Evolutionary conservation across 2,888 invertebrate genomes (phyloP).

Genomic region (Autographa pulchrina): DNA sequence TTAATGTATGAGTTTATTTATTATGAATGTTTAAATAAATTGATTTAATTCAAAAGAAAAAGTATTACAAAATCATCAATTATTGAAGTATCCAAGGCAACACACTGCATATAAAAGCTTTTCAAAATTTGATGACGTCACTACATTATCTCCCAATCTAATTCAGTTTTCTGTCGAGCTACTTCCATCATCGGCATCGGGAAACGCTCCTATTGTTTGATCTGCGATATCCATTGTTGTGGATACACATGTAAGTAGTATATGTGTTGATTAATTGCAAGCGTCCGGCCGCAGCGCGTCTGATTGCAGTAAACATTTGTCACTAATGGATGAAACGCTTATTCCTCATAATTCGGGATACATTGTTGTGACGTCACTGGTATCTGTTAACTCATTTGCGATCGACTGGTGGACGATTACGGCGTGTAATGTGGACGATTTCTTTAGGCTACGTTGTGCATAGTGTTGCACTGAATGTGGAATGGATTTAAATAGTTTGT

Average conservation of each 20-base stretch:
- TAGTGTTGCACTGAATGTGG: no score
- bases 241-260: slow-evolving; percentile 46
- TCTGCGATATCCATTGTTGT: slow-evolving; percentile 46
- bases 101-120: not conserved
- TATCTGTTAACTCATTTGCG: slow-evolving; percentile 58
- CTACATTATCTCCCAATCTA: not conserved
- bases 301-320: slow-evolving; percentile 83
- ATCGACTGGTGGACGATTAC: slow-evolving; percentile 31
- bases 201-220: slow-evolving; percentile 52
- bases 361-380: slow-evolving; percentile 56
- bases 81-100: not conserved
- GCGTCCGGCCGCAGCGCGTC: slow-evolving; percentile 64
- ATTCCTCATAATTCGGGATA: slow-evolving; percentile 63
- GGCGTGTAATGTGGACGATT: not conserved
- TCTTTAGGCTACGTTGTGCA: not conserved
- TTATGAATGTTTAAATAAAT: no score
- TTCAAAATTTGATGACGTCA: not conserved
- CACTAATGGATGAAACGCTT: slow-evolving; percentile 77
- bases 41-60: no score
- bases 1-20: no score
- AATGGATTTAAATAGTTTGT: no score
- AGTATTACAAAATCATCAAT: not conserved
- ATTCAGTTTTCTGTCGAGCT: not conserved
- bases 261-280: slow-evolving; percentile 74
- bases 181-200: slow-evolving; percentile 19